Evolutionary conservation across 2,888 invertebrate species (phyloP), one percentile per base, ranked within the genome.

Genomic region (Ellobium chinense): DNA sequence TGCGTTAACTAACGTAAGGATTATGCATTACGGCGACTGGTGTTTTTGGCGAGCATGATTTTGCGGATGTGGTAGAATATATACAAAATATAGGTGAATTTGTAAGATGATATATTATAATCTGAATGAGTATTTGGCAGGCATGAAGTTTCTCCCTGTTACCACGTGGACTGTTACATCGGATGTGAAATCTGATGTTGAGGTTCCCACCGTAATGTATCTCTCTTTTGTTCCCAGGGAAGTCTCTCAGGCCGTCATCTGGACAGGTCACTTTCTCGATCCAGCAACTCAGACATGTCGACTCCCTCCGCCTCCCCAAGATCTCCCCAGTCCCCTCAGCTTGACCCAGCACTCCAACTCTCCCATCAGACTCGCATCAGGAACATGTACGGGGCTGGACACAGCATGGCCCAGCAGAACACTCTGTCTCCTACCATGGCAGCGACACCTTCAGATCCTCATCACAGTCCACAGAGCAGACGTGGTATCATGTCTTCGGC

Each of bases 321-420:
- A 1, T 77, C 81, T 18, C 79, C 83, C 3, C 78, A 70, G n/a
- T 66, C 36, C 69, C 83, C 37, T 29, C 84, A 54, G 84, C 81
- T 80, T 21, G 89, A 91, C 73, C 91, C 91, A 12, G 85, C 91
- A 1, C 69, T 90, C 7, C 88, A 88, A 70, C 85, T 91, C 34
- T 88, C 88, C 37, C 90, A 89, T 74, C 91, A 91, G 81, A 89
- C 83, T 68, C 86, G 87, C 72, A 90, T 91, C 56, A 87, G 88
- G 9, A 87, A 82, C 77, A 86, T 89, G 87, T 91, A 91, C 56
- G 76, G 76, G 27, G 34, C 54, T 27, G 76, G 76, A 24, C 34
- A 24, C 27, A 72, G 27, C 31, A 31, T 12, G 12, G 56, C n/a
- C 14, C 31, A 31, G 12, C 69, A 56, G 69, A 70, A 29, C n/a